These are phyloP conservation scores for Silurus glanis DNA, from an alignment of 2,113 vertebrate genomes.

Conservation along the genomic window DNA sequence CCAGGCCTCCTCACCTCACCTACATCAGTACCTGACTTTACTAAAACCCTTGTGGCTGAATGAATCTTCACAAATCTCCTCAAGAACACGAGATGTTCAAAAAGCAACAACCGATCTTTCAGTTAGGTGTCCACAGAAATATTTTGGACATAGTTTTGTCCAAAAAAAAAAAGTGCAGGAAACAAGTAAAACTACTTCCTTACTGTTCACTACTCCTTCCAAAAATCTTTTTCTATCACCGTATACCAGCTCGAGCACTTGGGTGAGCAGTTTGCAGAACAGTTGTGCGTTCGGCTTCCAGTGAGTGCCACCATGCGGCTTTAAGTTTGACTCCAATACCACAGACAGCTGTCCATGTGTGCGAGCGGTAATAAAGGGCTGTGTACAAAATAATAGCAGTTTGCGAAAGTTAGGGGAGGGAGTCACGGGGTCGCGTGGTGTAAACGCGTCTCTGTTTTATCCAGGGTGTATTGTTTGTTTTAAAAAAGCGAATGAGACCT, in stretches of 20 bases:
- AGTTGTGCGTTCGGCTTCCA: not conserved
- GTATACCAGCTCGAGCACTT: not conserved
- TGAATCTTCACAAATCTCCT: no score
- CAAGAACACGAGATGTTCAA: no score
- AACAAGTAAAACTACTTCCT: no score
- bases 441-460: conserved; percentile 44
- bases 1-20: no score
- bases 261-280: conserved; percentile 2
- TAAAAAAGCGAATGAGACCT: conserved; percentile 11
- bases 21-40: no score
- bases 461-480: conserved; percentile 48
- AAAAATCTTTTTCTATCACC: not conserved
- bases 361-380: not conserved
- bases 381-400: conserved; percentile 6
- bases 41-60: no score
- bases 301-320: not conserved
- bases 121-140: no score
- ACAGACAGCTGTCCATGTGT: not conserved
- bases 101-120: no score
- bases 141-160: no score
- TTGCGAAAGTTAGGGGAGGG: conserved; percentile 1
- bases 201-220: no score
- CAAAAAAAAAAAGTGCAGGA: no score
- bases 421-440: conserved; percentile 18
- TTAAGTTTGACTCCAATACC: conserved; percentile 7